Base-by-base conservation (phyloP, 2,113 vertebrate genomes). In the Pterocles burchelli region DNA sequence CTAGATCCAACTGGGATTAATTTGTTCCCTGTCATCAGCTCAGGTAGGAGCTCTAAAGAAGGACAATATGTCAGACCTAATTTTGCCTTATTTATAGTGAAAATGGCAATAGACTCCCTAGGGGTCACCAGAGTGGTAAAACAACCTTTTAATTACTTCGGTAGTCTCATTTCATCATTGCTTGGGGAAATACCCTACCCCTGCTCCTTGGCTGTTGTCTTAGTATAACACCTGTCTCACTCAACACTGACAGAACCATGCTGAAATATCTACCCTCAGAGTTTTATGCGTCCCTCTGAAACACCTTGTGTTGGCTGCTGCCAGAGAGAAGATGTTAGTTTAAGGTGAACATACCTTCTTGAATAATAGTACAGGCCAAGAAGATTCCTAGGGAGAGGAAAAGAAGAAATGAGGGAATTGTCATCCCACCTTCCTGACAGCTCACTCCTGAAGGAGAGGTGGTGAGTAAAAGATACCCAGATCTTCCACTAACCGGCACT, bases 231-330 rank as follows among this genome's bases (percentile, higher is more conserved):
- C 18, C 22, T 38, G 54, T 61, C 13, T 58, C 3, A 2, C 0
- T 0, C 0, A 0, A 28, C 59, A 89, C 19, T 0, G 0, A 61
- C 33, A 62, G 62, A 76, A 54, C 12, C 2, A 2, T 36, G 11
- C 17, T 7, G 43, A 66, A 59, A 15, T 13, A 48, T 11, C 8
- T 22, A 29, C 26, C 7, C 41, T 28, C 65, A 48, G 17, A 51
- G 41, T 18, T 57, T 43, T 62, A 22, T 17, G 17, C 8, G 31
- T 49, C 38, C 28, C 58, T 76, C 41, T 49, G 83, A 70, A 89
- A 62, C 21, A 41, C 3, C 4, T 11, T 4, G 3, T 2, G 1
- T 2, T 7, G 6, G 33, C 14, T 74, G 34, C 65, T 78, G 33
- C 51, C 26, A 71, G 78, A 41, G 55, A 65, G 31, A 51, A 19